Percentiles rank a stretch among this genome's conserved stretches.
These are phyloP conservation scores for Pseudomyrmex sp. DNA, from an alignment of 1,140 invertebrate genomes.

Conservation along the genomic window DNA sequence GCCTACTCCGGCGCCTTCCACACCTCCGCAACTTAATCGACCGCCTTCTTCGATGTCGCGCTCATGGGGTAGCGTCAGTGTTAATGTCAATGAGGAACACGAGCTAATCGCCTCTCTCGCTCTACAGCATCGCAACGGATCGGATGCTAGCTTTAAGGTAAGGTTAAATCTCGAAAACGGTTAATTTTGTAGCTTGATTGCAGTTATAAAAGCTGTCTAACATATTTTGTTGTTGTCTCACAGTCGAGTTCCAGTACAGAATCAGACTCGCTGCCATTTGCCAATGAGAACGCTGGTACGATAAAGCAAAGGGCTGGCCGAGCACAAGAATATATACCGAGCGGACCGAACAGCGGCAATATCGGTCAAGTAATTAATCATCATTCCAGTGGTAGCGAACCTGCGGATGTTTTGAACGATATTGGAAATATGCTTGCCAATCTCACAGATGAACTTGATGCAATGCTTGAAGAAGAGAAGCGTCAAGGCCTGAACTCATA, in stretches of 20 bases:
- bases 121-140: slow-evolving; percentile 90
- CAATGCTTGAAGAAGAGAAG: slow-evolving; percentile 97
- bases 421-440: slow-evolving; percentile 98
- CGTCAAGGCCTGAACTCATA: slow-evolving; percentile 89
- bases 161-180: too few species aligned
- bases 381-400: slow-evolving; percentile 85
- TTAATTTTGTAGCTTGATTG: not conserved
- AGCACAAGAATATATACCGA: slow-evolving; percentile 84
- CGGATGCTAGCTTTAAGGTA: slow-evolving; percentile 95
- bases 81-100: slow-evolving; percentile 86
- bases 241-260: slow-evolving; percentile 98
- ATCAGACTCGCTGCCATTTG: slow-evolving; percentile 98
- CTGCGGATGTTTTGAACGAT: slow-evolving; percentile 96
- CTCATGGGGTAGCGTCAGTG: slow-evolving; percentile 86
- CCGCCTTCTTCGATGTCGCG: slow-evolving; percentile 86
- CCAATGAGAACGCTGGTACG: slow-evolving; percentile 99
- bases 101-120: slow-evolving; percentile 88
- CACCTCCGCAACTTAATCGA: slow-evolving; percentile 82
- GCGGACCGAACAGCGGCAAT: slow-evolving; percentile 81
- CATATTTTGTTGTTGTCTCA: slow-evolving; percentile 59
- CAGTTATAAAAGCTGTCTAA: not conserved
- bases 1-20: slow-evolving; percentile 78
- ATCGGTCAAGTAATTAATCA: slow-evolving; percentile 70
- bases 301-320: slow-evolving; percentile 92
- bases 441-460: slow-evolving; percentile 96